phyloP scores from a whole-genome alignment of 1,140 invertebrate species.

The Sarcophaga bullata region DNA sequence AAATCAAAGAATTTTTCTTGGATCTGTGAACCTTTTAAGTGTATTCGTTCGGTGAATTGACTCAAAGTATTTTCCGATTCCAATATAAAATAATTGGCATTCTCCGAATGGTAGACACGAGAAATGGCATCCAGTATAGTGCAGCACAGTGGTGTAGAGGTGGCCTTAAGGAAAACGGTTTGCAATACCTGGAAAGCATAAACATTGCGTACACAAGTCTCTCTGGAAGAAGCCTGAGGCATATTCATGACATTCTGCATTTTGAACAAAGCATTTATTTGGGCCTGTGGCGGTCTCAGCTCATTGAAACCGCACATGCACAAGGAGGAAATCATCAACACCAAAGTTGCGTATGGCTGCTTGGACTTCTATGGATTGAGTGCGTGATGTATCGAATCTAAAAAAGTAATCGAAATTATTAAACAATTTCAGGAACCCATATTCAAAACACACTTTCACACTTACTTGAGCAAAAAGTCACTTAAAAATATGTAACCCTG shows the following conservation, averaged over 20 bases:
- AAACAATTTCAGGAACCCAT: neutral
- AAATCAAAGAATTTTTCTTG: constrained; percentile 97
- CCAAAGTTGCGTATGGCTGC: constrained; percentile 92
- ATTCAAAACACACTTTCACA: constrained; percentile 37
- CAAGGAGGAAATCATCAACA: constrained; percentile 91
- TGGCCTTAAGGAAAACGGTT: constrained; percentile 91
- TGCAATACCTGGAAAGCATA: constrained; percentile 96
- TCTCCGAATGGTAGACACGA: constrained; percentile 96
- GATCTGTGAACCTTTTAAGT: constrained; percentile 88
- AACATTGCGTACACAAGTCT: constrained; percentile 90
- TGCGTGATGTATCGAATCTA: constrained; percentile 80
- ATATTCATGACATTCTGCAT: constrained; percentile 89
- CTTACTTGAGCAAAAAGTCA: constrained; percentile 93
- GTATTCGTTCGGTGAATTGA: constrained; percentile 95
- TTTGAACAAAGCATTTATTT: constrained; percentile 89
- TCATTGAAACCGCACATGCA: constrained; percentile 94
- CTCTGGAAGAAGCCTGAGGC: constrained; percentile 89
- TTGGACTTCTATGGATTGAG: constrained; percentile 79
- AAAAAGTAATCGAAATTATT: constrained; percentile 33
- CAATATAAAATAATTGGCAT: constrained; percentile 98
- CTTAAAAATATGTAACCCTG: constrained; percentile 95
- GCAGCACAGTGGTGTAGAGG: constrained; percentile 83
- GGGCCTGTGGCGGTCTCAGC: constrained; percentile 84
- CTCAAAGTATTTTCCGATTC: constrained; percentile 95
- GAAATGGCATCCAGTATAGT: constrained; percentile 96